A percentile compares a stretch with the other conserved stretches of the same genome.
phyloP scores from a whole-genome alignment of 2,113 vertebrate species.

The Toxotes jaculatrix region DNA sequence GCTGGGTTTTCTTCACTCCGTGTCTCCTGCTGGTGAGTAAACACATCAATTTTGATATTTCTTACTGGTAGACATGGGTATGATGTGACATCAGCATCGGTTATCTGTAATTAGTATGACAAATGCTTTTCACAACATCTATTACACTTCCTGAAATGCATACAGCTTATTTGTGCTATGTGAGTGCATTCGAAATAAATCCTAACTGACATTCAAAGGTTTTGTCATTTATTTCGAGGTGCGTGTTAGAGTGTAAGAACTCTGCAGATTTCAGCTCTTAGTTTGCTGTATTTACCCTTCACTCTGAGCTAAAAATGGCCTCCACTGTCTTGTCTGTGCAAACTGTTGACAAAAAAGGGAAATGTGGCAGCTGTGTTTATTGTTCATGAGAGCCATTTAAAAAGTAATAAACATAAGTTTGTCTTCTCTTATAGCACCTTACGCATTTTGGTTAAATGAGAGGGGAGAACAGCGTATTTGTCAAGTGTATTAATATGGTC shows the following conservation, averaged over 20 bases:
- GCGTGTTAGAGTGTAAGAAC: not conserved
- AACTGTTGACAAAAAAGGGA: too few species aligned
- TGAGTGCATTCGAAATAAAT: not conserved
- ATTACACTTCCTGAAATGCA: not conserved
- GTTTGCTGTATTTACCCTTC: not conserved
- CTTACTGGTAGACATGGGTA: not conserved
- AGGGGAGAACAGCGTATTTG: not conserved
- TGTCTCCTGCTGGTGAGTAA: constrained; percentile 84
- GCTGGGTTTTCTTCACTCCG: constrained; percentile 86
- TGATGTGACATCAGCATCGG: not conserved
- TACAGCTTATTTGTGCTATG: not conserved
- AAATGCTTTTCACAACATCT: not conserved
- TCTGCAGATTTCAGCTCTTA: not conserved
- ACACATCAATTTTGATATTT: not conserved
- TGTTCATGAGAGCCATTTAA: too few species aligned
- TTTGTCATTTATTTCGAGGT: not conserved
- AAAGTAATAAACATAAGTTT: not conserved
- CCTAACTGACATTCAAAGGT: not conserved
- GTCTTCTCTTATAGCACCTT: not conserved
- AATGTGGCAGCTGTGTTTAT: too few species aligned
- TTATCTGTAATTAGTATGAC: not conserved
- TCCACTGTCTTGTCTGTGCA: too few species aligned
- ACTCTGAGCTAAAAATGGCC: not conserved
- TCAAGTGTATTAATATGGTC: not conserved
- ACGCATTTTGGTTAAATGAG: not conserved